These are phyloP conservation scores for Hyles vespertilio DNA, from an alignment of 1,140 invertebrate species.

Conservation along the genomic window DNA sequence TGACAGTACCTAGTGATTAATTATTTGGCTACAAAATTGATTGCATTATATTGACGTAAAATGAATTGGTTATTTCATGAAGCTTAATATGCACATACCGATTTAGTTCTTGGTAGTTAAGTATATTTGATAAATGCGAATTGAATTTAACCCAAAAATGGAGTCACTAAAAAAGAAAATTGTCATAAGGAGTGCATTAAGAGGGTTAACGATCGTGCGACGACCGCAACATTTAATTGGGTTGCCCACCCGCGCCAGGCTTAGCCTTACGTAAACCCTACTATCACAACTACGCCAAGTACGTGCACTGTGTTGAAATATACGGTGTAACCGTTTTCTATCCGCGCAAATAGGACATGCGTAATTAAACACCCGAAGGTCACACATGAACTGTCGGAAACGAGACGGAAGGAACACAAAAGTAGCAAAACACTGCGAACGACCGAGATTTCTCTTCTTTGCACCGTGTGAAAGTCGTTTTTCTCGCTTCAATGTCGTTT, in stretches of 20 bases:
- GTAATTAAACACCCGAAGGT: conserved; percentile 27
- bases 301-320: conserved; percentile 42
- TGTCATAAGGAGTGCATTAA: too few relatives aligned
- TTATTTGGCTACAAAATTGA: too few relatives aligned
- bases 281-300: conserved; percentile 54
- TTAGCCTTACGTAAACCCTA: conserved; percentile 58
- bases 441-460: conserved; percentile 43
- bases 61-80: too few relatives aligned
- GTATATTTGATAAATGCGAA: too few relatives aligned
- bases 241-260: conserved; percentile 34
- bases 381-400: conserved; percentile 18
- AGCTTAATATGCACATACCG: too few relatives aligned
- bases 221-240: conserved; percentile 35
- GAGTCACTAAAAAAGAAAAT: too few relatives aligned
- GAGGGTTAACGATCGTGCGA: too few relatives aligned
- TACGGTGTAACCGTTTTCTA: conserved; percentile 33
- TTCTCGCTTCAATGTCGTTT: conserved; percentile 34
- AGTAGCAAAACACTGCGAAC: conserved; percentile 1
- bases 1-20: too few relatives aligned
- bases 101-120: too few relatives aligned
- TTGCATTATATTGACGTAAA: too few relatives aligned
- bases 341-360: conserved; percentile 14
- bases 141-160: too few relatives aligned
- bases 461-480: conserved; percentile 61
- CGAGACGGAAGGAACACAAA: conserved; percentile 34